Evolutionary conservation across 1,140 invertebrate species (phyloP).

Genomic region (Trichomalopsis sarcophagae): DNA sequence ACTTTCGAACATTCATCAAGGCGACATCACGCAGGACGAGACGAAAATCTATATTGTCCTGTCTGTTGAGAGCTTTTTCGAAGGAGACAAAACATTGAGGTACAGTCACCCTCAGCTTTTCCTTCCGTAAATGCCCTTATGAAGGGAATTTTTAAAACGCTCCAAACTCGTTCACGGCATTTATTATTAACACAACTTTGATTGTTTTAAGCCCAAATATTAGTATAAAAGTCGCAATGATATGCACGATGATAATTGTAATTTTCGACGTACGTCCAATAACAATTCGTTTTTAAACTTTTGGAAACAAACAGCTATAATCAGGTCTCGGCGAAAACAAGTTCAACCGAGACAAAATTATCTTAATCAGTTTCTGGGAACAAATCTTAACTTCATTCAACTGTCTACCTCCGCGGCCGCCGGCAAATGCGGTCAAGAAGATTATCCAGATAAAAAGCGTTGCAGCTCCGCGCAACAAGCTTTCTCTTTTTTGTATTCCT

Average conservation of each 20-base stretch:
- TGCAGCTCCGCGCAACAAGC: background rate
- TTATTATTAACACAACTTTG: no score
- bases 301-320: background rate
- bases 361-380: background rate
- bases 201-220: no score
- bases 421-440: background rate
- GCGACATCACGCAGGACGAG: background rate
- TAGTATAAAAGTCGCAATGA: no score
- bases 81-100: constrained; percentile 39
- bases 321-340: background rate
- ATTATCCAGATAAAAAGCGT: background rate
- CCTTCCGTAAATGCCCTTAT: no score
- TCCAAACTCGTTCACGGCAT: no score
- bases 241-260: no score
- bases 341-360: background rate
- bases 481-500: background rate
- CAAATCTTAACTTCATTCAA: background rate
- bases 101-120: background rate
- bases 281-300: no score
- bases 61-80: background rate
- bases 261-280: no score
- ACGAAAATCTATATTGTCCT: constrained; percentile 44
- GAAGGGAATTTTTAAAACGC: no score
- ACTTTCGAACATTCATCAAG: constrained; percentile 12
- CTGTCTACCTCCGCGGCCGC: background rate